Base-by-base conservation (phyloP, 2,113 vertebrate species). In the Cheilinus undulatus region DNA sequence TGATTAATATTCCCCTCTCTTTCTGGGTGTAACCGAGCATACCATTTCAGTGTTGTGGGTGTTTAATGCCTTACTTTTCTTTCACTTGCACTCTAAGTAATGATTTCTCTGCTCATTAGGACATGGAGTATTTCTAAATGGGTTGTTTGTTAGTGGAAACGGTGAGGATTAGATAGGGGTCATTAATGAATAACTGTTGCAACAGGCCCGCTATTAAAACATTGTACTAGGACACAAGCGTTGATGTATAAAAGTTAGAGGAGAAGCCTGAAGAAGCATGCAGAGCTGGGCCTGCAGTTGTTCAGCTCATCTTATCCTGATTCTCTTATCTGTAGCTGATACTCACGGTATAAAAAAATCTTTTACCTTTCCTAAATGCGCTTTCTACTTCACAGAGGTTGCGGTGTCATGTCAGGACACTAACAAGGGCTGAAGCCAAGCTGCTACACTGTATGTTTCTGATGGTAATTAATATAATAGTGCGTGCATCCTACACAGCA, bases 11-110 rank as follows among this genome's bases (percentile, higher is more conserved):
- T 51, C 53, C 65, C 42, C 63, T 56, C 20, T 66, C 27, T 58
- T 42, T 54, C 46, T 77, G 81, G 71, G 81, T 82, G 82, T 82
- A 84, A 69, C 75, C 60, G 13, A 72, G 57, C 70, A 67, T 62
- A 57, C 52, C 28, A 61, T 70, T 70, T 76, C 2, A 48, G 15
- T 67, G 24, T 40, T 63, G 59, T 23, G 74, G 70, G 12, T 65
- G 58, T 52, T 62, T 15, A 36, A 22, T 68, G 11, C 22, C 26
- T 68, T 32, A 32, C 45, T 59, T 38, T 48, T 10, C 34, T 57
- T 26, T 40, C 3, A 20, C n/a, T 40, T 42, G 22, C 4, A 8
- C 12, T 24, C 7, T 19, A 14, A 36, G 20, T 63, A 27, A 4
- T 20, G 43, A 30, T 46, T 28, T 34, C 17, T 22, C 27, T 19